Evolutionary conservation across 1,140 invertebrate genomes (phyloP).

Genomic region (Macrobrachium nipponense): DNA sequence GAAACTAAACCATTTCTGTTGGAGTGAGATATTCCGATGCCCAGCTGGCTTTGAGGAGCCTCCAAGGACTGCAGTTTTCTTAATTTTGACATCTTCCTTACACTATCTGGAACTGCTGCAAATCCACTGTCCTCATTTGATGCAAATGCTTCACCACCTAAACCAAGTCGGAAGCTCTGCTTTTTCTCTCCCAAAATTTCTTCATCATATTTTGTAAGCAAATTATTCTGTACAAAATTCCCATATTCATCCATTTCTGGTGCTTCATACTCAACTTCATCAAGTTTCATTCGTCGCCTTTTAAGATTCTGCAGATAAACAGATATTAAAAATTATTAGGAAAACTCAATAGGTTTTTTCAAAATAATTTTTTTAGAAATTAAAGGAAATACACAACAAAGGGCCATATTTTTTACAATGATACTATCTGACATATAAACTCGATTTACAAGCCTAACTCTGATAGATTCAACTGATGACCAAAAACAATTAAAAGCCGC

Average conservation of each 20-base stretch:
- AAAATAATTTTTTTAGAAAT: too few relatives aligned
- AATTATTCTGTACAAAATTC: constrained; percentile 76
- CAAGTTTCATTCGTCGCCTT: constrained; percentile 72
- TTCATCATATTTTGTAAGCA: constrained; percentile 96
- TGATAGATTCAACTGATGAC: too few relatives aligned
- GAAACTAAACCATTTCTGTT: constrained; percentile 85
- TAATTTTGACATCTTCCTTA: constrained; percentile 67
- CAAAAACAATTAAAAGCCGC: too few relatives aligned
- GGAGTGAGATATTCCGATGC: constrained; percentile 91
- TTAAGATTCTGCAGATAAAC: constrained; percentile 59
- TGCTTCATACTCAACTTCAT: constrained; percentile 88
- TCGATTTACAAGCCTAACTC: too few relatives aligned
- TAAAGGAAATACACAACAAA: too few relatives aligned
- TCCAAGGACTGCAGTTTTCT: constrained; percentile 71
- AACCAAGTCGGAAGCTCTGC: constrained; percentile 77
- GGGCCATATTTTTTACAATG: too few relatives aligned
- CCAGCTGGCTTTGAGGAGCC: constrained; percentile 76
- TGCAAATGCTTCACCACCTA: constrained; percentile 26
- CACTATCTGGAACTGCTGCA: constrained; percentile 67
- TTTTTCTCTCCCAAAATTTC: constrained; percentile 87
- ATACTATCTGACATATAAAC: too few relatives aligned
- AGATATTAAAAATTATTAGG: constrained; percentile 7
- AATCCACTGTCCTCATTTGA: constrained; percentile 65
- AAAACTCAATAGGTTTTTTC: too few relatives aligned
- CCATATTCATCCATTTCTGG: constrained; percentile 86